phyloP scores from a whole-genome alignment of 2,113 vertebrate genomes.

The Petaurus breviceps region DNA sequence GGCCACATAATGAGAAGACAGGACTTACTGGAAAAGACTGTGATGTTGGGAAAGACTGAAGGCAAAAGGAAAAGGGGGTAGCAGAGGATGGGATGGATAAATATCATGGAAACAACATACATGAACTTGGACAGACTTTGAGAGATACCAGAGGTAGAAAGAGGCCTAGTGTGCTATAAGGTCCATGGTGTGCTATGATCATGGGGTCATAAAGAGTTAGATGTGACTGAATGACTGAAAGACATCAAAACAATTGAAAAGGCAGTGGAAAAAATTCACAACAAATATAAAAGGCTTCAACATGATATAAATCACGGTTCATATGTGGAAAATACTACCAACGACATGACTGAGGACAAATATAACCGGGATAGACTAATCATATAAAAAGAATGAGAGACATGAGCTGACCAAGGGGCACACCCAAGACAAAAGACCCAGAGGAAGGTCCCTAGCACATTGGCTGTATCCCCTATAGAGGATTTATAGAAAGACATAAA shows the following conservation, averaged over 20 bases:
- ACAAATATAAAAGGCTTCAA: not conserved
- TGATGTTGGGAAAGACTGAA: not conserved
- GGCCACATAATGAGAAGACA: not conserved
- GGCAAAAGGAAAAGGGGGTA: not conserved
- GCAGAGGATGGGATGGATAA: no score
- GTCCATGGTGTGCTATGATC: no score
- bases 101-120: not conserved
- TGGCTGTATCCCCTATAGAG: not conserved
- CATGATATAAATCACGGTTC: not conserved
- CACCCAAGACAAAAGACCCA: not conserved
- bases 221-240: not conserved
- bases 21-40: not conserved
- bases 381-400: not conserved
- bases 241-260: not conserved
- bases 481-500: not conserved
- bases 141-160: not conserved
- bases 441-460: not conserved
- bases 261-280: not conserved
- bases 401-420: not conserved
- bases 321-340: not conserved
- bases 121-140: not conserved
- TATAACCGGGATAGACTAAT: not conserved
- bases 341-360: not conserved
- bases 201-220: not conserved
- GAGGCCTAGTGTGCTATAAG: not conserved